Percentiles rank a stretch among this genome's conserved stretches.
Evolutionary conservation across 2,797 vertebrate species (phyloP).

Genomic region (Ctenopoma kingsleyae): DNA sequence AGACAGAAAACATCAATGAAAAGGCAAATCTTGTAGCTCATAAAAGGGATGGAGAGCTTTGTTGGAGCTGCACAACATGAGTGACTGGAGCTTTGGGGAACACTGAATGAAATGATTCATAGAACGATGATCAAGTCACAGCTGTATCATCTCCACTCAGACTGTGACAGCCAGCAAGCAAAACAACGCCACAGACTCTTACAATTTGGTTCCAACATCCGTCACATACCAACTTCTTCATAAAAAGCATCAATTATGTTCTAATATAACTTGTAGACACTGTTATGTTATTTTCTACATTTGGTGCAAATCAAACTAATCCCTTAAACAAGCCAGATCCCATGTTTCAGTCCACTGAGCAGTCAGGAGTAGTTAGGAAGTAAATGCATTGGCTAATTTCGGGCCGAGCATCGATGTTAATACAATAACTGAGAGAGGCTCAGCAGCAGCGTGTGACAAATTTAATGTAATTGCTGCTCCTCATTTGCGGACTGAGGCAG

Average conservation of each 20-base stretch:
- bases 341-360: constrained; percentile 50
- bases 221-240: neutral
- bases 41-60: constrained; percentile 31
- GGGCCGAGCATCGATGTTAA: constrained; percentile 78
- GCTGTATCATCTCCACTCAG: constrained; percentile 37
- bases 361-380: constrained; percentile 73
- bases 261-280: constrained; percentile 4
- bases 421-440: constrained; percentile 77
- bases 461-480: constrained; percentile 77
- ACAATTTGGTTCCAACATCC: constrained; percentile 18
- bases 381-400: constrained; percentile 74
- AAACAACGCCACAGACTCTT: constrained; percentile 4
- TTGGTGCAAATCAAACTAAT: constrained; percentile 38
- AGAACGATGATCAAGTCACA: constrained; percentile 39
- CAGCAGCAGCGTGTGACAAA: constrained; percentile 79
- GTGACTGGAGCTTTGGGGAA: constrained; percentile 36
- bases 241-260: neutral
- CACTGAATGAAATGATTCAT: constrained; percentile 44
- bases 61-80: constrained; percentile 28
- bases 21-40: constrained; percentile 22
- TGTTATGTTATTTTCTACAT: constrained; percentile 9
- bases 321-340: constrained; percentile 41
- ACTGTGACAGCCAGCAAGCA: constrained; percentile 26
- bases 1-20: constrained; percentile 15
- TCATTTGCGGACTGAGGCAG: constrained; percentile 64